Evolutionary conservation across 2,113 vertebrate species (phyloP), one percentile per base, ranked within the genome.

Genomic region (Gobius niger): DNA sequence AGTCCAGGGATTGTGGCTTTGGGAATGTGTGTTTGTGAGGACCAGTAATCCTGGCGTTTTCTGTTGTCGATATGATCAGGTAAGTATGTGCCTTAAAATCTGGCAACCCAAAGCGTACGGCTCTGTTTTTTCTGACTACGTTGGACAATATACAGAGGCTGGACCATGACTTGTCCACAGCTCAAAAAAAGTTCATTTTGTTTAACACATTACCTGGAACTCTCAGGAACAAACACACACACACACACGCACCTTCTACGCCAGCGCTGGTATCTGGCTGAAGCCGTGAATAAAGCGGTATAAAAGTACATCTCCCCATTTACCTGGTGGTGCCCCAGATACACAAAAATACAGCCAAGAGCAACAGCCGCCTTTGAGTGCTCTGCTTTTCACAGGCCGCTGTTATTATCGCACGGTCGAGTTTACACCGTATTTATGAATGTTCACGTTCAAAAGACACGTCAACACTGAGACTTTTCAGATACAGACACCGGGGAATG

Each of bases 281-380:
- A 80, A 77, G 24, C 82, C 68, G 80, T 80, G 76, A 81, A 82
- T 84, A 84, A 81, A 75, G 75, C 71, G 62, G 75, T 77, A 75
- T 53, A 75, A 79, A 79, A 81, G 76, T 81, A 81, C 68, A 82
- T 81, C 79, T 67, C 66, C 72, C 75, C 73, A 67, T 80, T 53
- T 24, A 86, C 82, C 77, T 77, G 68, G 24, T 63, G 72, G 42
- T 80, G 78, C 76, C 78, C 77, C 72, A 82, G 80, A 82, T 81
- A 81, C 57, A 76, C 47, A 68, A 78, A 68, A 53, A 85, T 9
- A 40, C 60, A 64, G 76, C 76, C 67, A 57, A 72, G 67, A 85
- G 78, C 78, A 47, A 67, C 65, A 60, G 53, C 63, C 56, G 56
- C 47, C 75, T 86, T 75, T 78, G 76, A 84, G 59, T 77, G 61